Conservation (phyloP, 2,888 invertebrate genomes). For the Xylocampa areola region DNA sequence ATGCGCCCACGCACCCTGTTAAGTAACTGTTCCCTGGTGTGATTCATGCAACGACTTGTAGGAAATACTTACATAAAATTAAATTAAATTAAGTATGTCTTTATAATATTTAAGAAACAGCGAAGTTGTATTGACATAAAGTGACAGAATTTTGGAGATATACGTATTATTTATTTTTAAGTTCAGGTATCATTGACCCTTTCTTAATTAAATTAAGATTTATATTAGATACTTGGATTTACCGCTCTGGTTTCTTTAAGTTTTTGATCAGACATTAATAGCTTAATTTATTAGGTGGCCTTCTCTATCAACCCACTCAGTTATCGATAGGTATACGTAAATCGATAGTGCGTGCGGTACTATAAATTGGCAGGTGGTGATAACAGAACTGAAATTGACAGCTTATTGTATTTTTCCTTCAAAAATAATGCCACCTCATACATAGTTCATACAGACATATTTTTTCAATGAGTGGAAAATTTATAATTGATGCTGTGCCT, state of each 20-base stretch:
- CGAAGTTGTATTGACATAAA: constrained; percentile 1
- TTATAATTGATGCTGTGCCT: too few relatives aligned
- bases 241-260: too few relatives aligned
- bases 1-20: constrained; percentile 48
- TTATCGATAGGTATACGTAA: not conserved
- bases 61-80: constrained; percentile 18
- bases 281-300: not conserved
- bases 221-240: too few relatives aligned
- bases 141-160: not conserved
- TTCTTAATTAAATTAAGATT: too few relatives aligned
- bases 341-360: not conserved
- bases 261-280: not conserved
- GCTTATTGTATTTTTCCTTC: not conserved
- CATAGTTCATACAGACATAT: too few relatives aligned
- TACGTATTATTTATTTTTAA: too few relatives aligned
- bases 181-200: too few relatives aligned
- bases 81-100: constrained; percentile 24
- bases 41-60: constrained; percentile 38
- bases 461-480: too few relatives aligned
- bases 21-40: constrained; percentile 29
- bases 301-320: not conserved
- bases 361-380: too few relatives aligned
- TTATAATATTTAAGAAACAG: not conserved
- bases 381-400: not conserved
- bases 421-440: not conserved